Evolutionary conservation across 2,113 vertebrate genomes (phyloP).

Genomic region (Hydrolagus affinis): DNA sequence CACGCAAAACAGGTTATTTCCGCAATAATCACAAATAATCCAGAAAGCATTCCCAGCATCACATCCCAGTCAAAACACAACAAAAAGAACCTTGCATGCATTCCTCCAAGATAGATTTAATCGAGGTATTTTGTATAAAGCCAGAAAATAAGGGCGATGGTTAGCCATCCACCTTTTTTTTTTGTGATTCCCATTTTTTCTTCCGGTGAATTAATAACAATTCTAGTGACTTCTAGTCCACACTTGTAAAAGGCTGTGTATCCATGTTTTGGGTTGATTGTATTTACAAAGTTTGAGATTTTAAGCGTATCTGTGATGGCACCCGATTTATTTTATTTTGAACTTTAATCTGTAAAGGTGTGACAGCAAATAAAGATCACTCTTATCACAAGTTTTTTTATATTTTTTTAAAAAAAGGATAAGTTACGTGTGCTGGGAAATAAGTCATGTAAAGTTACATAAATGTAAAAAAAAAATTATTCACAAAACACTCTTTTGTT

Average conservation of each 20-base stretch:
- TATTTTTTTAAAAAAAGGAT: conserved; percentile 4
- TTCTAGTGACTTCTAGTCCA: not conserved
- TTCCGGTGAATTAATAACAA: not conserved
- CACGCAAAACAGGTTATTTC: not conserved
- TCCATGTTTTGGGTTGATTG: not conserved
- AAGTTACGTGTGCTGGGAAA: not conserved
- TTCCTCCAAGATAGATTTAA: conserved; percentile 4
- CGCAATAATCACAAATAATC: conserved; percentile 3
- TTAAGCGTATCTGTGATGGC: not conserved
- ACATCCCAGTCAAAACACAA: not conserved
- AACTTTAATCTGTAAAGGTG: not conserved
- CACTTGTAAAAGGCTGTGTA: not conserved
- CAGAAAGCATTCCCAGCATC: not conserved
- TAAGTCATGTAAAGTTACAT: not conserved
- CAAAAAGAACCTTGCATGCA: not conserved
- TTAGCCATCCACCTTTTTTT: not conserved
- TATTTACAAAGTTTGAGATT: conserved; percentile 6
- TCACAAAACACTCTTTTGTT: not conserved
- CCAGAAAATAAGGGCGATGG: not conserved
- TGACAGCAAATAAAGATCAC: not conserved
- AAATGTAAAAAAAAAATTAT: no score
- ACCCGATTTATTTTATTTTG: not conserved
- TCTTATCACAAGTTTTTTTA: not conserved
- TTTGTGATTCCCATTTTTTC: conserved; percentile 6
- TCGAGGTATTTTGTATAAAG: not conserved